A percentile compares a stretch with the other conserved stretches of the same genome.
These are phyloP conservation scores for Jacana jacana DNA, from an alignment of 2,113 vertebrate species.

Conservation along the genomic window DNA sequence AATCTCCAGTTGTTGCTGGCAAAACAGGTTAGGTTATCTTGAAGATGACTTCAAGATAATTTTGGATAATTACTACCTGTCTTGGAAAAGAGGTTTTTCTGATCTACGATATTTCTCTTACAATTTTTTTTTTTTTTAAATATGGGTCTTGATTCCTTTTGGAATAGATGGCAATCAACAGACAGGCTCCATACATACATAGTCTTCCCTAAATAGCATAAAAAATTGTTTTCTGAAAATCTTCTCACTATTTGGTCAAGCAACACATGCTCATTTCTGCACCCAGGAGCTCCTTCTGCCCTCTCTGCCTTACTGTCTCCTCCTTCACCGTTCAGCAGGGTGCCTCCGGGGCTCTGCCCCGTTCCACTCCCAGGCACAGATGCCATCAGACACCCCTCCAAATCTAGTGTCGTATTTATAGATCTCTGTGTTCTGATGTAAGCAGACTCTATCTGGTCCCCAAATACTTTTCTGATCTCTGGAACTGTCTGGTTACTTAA, in stretches of 20 bases:
- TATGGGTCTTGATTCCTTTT: not conserved
- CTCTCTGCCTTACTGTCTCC: not conserved
- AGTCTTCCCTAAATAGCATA: not conserved
- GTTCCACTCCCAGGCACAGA: not conserved
- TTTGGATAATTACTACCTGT: not conserved
- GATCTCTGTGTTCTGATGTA: not conserved
- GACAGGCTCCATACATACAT: not conserved
- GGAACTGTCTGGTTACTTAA: not conserved
- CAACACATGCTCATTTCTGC: not conserved
- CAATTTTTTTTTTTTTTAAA: not conserved
- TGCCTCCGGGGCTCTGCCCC: not conserved
- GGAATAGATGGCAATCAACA: not conserved
- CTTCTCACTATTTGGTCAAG: not conserved
- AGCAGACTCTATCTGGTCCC: not conserved
- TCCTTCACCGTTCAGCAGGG: not conserved
- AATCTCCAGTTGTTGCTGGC: not conserved
- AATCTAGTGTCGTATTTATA: accelerated
- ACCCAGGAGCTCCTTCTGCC: not conserved
- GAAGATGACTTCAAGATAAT: not conserved
- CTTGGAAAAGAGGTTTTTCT: not conserved
- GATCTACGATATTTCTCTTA: accelerated
- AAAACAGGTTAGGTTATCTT: not conserved
- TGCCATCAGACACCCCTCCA: not conserved
- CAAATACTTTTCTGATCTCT: not conserved
- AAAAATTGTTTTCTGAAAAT: not conserved